Percentiles rank a stretch among this genome's conserved stretches.
These are phyloP conservation scores for Apis mellifera DNA, from an alignment of 1,140 invertebrate species.

Conservation along the genomic window DNA sequence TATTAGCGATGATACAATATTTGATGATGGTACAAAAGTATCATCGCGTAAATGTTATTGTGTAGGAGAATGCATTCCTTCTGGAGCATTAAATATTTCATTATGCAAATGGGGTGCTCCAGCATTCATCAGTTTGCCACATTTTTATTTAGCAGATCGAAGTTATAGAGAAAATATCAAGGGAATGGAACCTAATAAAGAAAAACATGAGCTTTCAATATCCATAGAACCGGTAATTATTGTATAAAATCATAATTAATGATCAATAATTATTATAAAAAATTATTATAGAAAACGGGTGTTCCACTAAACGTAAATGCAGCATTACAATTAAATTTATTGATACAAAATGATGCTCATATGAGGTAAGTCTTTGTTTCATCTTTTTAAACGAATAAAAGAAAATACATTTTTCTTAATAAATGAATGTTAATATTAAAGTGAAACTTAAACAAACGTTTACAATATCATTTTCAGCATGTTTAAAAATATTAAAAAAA, in stretches of 20 bases:
- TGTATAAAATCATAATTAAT: neutral
- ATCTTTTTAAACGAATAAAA: neutral
- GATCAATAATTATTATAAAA: neutral
- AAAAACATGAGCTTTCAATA: constrained; percentile 87
- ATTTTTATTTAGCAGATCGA: constrained; percentile 91
- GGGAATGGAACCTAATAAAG: constrained; percentile 87
- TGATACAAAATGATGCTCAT: constrained; percentile 82
- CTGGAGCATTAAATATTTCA: constrained; percentile 86
- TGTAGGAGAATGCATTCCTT: constrained; percentile 77
- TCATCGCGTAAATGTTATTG: constrained; percentile 83
- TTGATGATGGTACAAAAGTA: constrained; percentile 87
- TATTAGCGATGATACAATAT: constrained; percentile 82
- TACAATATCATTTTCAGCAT: constrained; percentile 77
- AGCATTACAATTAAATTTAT: constrained; percentile 88
- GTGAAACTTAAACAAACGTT: neutral
- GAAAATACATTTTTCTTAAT: neutral
- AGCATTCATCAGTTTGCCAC: constrained; percentile 91
- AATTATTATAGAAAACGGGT: constrained; percentile 81
- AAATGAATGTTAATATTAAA: constrained; percentile 1
- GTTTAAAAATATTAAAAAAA: constrained; percentile 81
- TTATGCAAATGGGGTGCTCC: constrained; percentile 88
- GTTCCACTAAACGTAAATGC: constrained; percentile 87
- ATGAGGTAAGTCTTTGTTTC: constrained; percentile 81
- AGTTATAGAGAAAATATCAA: constrained; percentile 84
- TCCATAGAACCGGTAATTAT: constrained; percentile 86